Evolutionary conservation across 2,797 vertebrate genomes (phyloP), one percentile per base, ranked within the genome.

Genomic region (Coregonus suidteri): DNA sequence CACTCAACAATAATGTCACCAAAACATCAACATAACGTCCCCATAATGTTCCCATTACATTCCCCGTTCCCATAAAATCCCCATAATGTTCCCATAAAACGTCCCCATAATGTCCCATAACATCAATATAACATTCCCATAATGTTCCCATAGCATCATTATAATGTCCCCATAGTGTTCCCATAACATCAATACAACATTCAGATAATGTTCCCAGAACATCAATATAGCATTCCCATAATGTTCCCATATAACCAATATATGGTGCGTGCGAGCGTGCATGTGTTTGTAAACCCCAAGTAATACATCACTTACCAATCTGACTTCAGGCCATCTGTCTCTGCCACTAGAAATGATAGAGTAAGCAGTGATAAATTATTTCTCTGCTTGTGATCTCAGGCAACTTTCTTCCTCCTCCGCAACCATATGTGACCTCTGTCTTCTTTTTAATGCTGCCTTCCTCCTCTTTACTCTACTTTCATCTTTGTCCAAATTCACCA

Each of bases 391-490:
- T 91, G 90, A 91, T 93, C 89, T 91, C 88, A 71, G 4, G 87
- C 83, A 86, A 79, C 88, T 88, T 90, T 91, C 85, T 87, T 90
- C 81, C 81, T 74, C 41, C 88, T 91, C 88, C 83, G 84, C 85
- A 88, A 87, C 81, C 91, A 92, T 70, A 91, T 92, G 91, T 90
- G 91, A 90, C 88, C 88, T 86, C 81, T 79, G 86, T 91, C 88
- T 86, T 88, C 85, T 85, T 86, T 79, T 68, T 4, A 59, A 66
- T 15, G 72, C 84, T 84, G 79, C 81, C 52, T 85, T 81, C 82
- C 79, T 82, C 78, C 83, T 90, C 87, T 85, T 80, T 80, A 73
- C 31, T 71, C 34, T 18, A 65, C 59, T 92, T 91, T 92, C 75
- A 92, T 93, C 88, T 65, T 71, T 80, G 75, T 91, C 90, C 91